Conservation (phyloP, 1,140 invertebrate genomes). For the Harpegnathos saltator region DNA sequence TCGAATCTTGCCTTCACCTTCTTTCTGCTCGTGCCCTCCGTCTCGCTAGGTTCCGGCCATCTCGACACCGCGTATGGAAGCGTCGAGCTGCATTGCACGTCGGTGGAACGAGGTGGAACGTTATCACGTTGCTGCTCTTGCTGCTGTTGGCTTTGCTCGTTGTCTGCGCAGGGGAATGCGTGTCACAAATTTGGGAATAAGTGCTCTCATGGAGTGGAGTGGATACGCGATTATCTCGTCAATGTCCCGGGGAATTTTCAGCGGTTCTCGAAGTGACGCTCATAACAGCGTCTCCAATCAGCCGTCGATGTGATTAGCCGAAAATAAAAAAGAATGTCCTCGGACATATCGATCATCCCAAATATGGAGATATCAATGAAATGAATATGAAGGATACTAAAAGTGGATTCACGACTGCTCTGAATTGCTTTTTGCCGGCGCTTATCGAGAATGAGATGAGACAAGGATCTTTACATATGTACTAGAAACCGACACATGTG, state of each 20-base stretch:
- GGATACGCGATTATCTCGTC: neutral
- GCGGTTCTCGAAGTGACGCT: neutral
- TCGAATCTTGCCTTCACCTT: conserved; percentile 71
- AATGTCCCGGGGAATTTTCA: neutral
- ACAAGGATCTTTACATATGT: neutral
- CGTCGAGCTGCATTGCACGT: conserved; percentile 69
- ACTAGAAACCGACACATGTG: neutral
- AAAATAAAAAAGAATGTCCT: too few species aligned
- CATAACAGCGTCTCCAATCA: neutral
- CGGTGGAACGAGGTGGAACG: neutral
- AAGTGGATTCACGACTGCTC: neutral
- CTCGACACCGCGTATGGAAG: conserved; percentile 76
- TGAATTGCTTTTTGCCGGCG: neutral
- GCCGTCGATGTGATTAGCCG: too few species aligned
- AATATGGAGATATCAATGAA: too few species aligned
- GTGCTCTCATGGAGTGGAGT: neutral
- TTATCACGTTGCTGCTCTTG: conserved; percentile 36
- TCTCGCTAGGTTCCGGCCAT: conserved; percentile 74
- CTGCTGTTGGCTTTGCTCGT: neutral
- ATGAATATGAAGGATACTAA: too few species aligned
- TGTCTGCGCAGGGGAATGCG: conserved; percentile 28
- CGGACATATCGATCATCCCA: too few species aligned
- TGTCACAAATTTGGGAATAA: conserved; percentile 4
- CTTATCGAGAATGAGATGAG: neutral
- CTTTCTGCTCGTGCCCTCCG: conserved; percentile 32